A percentile compares a stretch with the other conserved stretches of the same genome.
Conservation (phyloP, 2,888 invertebrate species). For the Eledona agricola region DNA sequence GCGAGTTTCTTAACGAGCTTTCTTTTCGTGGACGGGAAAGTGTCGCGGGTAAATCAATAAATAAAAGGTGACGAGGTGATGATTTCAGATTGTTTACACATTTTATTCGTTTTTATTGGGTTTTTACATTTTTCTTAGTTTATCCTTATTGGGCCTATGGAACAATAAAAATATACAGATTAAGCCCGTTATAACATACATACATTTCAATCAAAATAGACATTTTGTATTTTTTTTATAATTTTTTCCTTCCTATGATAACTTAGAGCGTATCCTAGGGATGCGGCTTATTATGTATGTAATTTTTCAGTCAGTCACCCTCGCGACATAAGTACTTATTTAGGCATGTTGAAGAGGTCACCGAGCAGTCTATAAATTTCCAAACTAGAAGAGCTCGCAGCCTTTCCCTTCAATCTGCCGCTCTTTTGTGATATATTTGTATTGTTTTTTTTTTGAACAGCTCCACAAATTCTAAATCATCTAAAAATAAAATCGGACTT, state of each 20-base stretch:
- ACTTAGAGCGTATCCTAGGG: conserved; percentile 54
- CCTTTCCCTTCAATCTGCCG: no score
- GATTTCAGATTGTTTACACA: conserved; percentile 46
- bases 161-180: conserved; percentile 63
- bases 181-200: conserved; percentile 59
- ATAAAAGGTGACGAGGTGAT: conserved; percentile 9
- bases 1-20: conserved; percentile 21
- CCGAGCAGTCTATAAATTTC: conserved; percentile 48
- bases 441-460: conserved; percentile 36
- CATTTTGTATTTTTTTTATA: conserved; percentile 50
- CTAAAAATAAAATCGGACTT: conserved; percentile 48
- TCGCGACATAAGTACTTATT: conserved; percentile 57
- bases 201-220: conserved; percentile 61
- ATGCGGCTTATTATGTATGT: conserved; percentile 48
- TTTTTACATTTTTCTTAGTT: conserved; percentile 56
- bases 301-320: conserved; percentile 56
- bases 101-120: conserved; percentile 57
- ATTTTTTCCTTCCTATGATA: conserved; percentile 51
- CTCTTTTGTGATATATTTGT: conserved; percentile 39
- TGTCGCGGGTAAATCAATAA: conserved; percentile 8
- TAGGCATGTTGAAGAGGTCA: conserved; percentile 52
- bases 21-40: conserved; percentile 16
- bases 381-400: conserved; percentile 39
- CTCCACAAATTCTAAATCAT: conserved; percentile 41
- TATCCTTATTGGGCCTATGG: conserved; percentile 52